These are phyloP conservation scores for Geothlypis trichas DNA, from an alignment of 2,113 vertebrate species.

Conservation along the genomic window DNA sequence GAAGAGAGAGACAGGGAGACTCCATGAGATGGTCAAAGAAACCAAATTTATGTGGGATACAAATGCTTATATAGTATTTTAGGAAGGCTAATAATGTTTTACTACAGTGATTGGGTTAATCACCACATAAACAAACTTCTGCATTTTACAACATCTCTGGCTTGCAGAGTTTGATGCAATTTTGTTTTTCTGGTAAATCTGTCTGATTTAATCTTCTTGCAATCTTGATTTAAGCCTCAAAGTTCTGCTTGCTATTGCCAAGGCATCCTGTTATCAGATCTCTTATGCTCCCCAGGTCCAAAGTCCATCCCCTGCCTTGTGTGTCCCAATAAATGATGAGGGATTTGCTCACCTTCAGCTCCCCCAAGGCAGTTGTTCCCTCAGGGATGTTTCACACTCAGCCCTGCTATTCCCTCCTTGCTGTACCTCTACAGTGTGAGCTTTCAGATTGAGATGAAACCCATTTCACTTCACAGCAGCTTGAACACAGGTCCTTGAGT, in stretches of 20 bases:
- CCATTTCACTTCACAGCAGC: conserved; percentile 52
- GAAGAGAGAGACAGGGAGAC: background rate
- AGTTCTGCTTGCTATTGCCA: background rate
- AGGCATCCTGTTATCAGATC: background rate
- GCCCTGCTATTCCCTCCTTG: background rate
- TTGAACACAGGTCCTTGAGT: conserved; percentile 39
- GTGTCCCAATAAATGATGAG: background rate
- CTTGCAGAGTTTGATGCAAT: background rate
- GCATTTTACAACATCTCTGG: background rate
- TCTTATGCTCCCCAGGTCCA: background rate
- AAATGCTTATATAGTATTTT: background rate
- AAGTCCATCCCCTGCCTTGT: background rate
- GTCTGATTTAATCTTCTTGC: background rate
- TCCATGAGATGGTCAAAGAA: background rate
- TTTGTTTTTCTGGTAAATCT: background rate
- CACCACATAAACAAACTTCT: background rate
- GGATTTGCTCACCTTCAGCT: background rate
- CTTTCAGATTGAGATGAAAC: conserved; percentile 18
- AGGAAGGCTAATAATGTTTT: background rate
- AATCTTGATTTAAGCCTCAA: background rate
- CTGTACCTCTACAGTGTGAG: background rate
- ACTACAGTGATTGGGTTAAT: background rate
- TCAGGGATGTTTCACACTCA: conserved; percentile 6
- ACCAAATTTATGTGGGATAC: background rate
- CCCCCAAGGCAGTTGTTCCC: background rate